Evolutionary conservation across 2,113 vertebrate species (phyloP).

Genomic region (Pygoscelis antarcticus): DNA sequence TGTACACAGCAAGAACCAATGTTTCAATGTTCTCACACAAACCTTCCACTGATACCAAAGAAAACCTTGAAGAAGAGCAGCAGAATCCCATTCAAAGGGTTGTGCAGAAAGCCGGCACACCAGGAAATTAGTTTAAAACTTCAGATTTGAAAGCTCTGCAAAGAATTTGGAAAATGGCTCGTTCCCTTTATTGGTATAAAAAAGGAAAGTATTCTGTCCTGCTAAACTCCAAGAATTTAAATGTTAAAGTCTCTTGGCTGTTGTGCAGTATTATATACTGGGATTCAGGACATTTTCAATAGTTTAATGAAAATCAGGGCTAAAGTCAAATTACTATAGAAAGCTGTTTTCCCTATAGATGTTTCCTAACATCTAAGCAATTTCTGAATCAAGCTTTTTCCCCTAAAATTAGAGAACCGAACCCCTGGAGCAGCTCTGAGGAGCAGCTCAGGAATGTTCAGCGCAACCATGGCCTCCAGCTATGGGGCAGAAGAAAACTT

Average conservation of each 20-base stretch:
- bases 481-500: constrained; percentile 27
- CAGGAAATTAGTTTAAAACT: background rate
- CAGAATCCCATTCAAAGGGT: background rate
- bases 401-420: background rate
- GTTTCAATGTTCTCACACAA: background rate
- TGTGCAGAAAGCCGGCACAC: background rate
- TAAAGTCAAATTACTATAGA: background rate
- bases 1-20: background rate
- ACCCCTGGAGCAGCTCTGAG: background rate
- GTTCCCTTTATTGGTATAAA: background rate
- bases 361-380: background rate
- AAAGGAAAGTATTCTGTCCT: background rate
- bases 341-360: background rate
- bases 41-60: background rate
- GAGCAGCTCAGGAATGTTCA: constrained; percentile 13
- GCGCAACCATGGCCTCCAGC: background rate
- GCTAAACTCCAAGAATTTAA: background rate
- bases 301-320: background rate
- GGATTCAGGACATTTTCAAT: background rate
- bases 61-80: background rate
- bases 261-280: background rate
- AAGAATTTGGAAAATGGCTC: background rate
- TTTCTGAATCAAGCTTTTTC: background rate
- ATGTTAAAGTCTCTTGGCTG: background rate
- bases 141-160: background rate